Conservation (phyloP, 2,888 invertebrate genomes). For the Polydrusus tereticollis region DNA sequence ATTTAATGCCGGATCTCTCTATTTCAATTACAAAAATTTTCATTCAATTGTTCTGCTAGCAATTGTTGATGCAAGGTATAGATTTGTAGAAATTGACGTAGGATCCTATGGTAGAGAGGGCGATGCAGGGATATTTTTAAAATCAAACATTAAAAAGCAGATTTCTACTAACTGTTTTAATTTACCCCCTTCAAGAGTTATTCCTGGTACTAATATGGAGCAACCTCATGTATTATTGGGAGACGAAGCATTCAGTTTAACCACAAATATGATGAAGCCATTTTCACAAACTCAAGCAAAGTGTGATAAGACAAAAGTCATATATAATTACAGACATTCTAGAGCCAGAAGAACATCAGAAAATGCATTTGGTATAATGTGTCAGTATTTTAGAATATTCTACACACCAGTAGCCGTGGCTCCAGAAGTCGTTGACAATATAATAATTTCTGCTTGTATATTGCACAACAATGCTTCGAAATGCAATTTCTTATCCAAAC, state of each 20-base stretch:
- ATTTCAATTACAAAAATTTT: constrained; percentile 51
- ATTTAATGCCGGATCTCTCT: constrained; percentile 28
- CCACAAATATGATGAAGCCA: constrained; percentile 43
- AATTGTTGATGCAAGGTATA: constrained; percentile 49
- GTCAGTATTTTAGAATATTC: constrained; percentile 50
- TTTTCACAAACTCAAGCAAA: constrained; percentile 27
- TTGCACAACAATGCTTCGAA: constrained; percentile 49
- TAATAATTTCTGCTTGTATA: constrained; percentile 47
- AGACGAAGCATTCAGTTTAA: constrained; percentile 49
- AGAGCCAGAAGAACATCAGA: constrained; percentile 47
- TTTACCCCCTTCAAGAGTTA: not conserved
- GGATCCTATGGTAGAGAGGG: constrained; percentile 50
- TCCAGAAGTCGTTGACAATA: constrained; percentile 39
- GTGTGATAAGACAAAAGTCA: constrained; percentile 26
- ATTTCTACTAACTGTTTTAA: not conserved
- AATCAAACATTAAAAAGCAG: constrained; percentile 10
- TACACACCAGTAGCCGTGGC: constrained; percentile 46
- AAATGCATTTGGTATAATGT: constrained; percentile 50
- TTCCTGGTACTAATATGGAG: not conserved
- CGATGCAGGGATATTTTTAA: constrained; percentile 44
- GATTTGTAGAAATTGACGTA: constrained; percentile 53
- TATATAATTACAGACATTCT: constrained; percentile 48
- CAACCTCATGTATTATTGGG: constrained; percentile 47
- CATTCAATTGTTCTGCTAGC: constrained; percentile 53
- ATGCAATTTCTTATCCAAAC: constrained; percentile 13